Conservation (phyloP, 2,113 vertebrate genomes). For the Esox niger region DNA sequence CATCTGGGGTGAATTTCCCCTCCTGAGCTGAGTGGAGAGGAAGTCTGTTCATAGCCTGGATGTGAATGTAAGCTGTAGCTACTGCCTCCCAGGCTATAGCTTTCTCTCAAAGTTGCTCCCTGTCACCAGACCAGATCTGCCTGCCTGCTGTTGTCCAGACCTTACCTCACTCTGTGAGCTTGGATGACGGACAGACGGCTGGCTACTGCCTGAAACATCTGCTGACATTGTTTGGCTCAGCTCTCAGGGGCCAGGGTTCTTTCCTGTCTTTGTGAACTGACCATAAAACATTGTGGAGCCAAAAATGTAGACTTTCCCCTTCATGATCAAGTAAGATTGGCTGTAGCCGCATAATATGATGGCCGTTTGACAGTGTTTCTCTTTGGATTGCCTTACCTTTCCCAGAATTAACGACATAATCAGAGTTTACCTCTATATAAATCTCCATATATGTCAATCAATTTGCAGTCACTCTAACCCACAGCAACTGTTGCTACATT, state of each 20-base stretch:
- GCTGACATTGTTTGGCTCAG: too few species aligned
- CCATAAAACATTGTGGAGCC: too few species aligned
- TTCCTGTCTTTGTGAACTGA: too few species aligned
- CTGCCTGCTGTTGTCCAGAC: background rate
- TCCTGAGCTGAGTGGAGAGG: constrained; percentile 58
- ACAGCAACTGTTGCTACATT: too few species aligned
- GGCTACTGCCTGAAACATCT: too few species aligned
- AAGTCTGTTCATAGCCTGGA: constrained; percentile 60
- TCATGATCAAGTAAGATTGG: too few species aligned
- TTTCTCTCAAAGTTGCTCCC: constrained; percentile 46
- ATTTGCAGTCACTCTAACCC: too few species aligned
- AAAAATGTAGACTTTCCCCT: background rate
- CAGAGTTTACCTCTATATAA: too few species aligned
- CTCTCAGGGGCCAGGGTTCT: too few species aligned
- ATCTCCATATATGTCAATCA: too few species aligned
- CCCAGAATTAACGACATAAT: too few species aligned
- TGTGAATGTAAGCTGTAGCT: constrained; percentile 35
- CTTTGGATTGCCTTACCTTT: constrained; percentile 38
- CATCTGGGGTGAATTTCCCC: constrained; percentile 74
- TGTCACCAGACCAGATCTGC: constrained; percentile 13
- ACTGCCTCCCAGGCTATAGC: constrained; percentile 56
- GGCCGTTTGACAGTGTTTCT: constrained; percentile 57
- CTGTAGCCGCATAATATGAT: constrained; percentile 9
- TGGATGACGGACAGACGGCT: background rate
- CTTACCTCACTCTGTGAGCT: background rate